Percentiles rank a stretch among this genome's conserved stretches.
Conservation (phyloP, 2,113 vertebrate species). For the Lutjanus erythropterus region DNA sequence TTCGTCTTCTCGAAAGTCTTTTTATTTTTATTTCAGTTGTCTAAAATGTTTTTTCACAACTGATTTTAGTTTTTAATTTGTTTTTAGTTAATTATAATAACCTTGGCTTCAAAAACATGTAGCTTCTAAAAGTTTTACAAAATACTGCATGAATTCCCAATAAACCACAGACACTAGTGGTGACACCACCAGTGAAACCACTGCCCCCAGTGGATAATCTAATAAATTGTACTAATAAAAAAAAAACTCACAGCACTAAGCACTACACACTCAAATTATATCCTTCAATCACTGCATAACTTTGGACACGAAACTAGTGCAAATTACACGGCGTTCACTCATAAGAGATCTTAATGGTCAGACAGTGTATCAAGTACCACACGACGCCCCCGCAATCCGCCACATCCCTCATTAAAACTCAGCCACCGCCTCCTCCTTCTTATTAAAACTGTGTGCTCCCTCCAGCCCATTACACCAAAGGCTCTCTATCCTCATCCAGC, state of each 20-base stretch:
- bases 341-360: constrained; percentile 64
- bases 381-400: constrained; percentile 29
- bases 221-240: not conserved
- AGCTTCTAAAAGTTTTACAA: not conserved
- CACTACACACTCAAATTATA: constrained; percentile 16
- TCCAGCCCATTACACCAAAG: constrained; percentile 52
- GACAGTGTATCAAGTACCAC: constrained; percentile 37
- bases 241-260: not conserved
- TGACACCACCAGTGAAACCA: not conserved
- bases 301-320: constrained; percentile 45
- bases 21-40: too few relatives aligned
- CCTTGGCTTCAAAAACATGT: not conserved
- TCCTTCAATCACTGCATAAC: constrained; percentile 37
- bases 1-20: too few relatives aligned
- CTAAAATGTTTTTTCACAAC: too few relatives aligned
- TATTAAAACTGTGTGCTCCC: constrained; percentile 68
- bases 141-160: not conserved
- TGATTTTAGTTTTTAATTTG: too few relatives aligned
- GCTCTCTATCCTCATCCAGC: constrained; percentile 56
- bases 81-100: too few relatives aligned
- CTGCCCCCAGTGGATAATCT: constrained; percentile 11
- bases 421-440: constrained; percentile 55
- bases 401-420: constrained; percentile 74
- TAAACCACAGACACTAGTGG: not conserved
- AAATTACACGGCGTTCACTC: constrained; percentile 62